phyloP scores from a whole-genome alignment of 1,140 invertebrate species.

The Drosophila insularis region DNA sequence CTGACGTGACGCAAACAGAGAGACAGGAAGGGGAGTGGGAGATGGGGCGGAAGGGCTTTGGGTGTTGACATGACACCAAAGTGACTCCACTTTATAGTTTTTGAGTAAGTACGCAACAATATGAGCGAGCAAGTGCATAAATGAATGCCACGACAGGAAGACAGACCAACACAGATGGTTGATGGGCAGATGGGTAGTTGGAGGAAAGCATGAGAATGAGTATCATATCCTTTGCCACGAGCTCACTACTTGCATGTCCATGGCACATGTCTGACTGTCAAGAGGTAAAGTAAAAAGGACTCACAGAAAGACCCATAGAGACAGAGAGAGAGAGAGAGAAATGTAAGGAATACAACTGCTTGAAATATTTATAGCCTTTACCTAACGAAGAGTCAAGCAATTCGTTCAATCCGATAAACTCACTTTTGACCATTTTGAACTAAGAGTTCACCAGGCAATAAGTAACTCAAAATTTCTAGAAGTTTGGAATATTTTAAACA shows the following conservation, averaged over 20 bases:
- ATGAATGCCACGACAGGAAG: constrained; percentile 57
- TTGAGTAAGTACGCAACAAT: constrained; percentile 59
- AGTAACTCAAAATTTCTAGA: too few species aligned
- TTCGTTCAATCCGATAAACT: neutral
- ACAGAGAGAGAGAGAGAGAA: neutral
- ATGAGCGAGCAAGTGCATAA: constrained; percentile 58
- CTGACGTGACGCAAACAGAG: neutral
- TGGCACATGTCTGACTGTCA: constrained; percentile 49
- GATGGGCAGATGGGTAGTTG: too few species aligned
- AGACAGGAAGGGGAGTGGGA: neutral
- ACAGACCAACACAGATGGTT: neutral
- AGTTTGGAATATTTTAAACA: too few species aligned
- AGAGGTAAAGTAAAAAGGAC: neutral
- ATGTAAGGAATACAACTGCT: neutral
- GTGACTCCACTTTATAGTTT: constrained; percentile 60
- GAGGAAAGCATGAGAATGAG: neutral
- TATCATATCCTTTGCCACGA: neutral
- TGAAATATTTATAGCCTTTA: constrained; percentile 5
- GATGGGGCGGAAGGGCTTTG: neutral
- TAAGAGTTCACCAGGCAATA: too few species aligned
- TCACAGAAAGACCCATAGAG: neutral
- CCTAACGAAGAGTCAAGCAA: neutral
- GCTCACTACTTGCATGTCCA: constrained; percentile 28
- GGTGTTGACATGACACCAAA: constrained; percentile 57
- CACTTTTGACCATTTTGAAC: neutral